A percentile compares a stretch with the other conserved stretches of the same genome.
Conservation (phyloP, 2,113 vertebrate species). For the Phrynosoma blainvillii region DNA sequence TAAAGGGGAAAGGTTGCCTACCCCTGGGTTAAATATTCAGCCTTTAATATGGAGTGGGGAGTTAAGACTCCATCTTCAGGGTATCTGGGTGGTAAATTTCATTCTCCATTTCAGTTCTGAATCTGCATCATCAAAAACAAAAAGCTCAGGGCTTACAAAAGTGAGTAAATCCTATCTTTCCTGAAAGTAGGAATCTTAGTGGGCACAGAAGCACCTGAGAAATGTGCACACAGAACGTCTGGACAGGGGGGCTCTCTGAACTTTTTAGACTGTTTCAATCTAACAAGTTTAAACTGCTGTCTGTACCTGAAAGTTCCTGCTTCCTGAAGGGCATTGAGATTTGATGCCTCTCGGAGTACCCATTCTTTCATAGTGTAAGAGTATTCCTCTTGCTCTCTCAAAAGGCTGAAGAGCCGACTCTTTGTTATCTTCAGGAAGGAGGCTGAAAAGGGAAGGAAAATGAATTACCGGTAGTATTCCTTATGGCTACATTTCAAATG, state of each 20-base stretch:
- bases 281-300: background rate
- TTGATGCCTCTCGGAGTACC: conserved; percentile 89
- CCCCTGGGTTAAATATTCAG: too few relatives aligned
- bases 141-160: too few relatives aligned
- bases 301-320: conserved; percentile 93
- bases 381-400: conserved; percentile 80
- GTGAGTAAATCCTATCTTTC: too few relatives aligned
- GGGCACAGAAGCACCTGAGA: too few relatives aligned
- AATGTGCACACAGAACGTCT: background rate
- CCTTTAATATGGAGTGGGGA: too few relatives aligned
- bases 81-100: too few relatives aligned
- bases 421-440: conserved; percentile 83
- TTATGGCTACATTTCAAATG: background rate
- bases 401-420: conserved; percentile 78
- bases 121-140: too few relatives aligned
- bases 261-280: conserved; percentile 1
- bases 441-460: conserved; percentile 71
- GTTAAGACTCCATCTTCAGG: too few relatives aligned
- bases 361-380: conserved; percentile 74
- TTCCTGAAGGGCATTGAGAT: conserved; percentile 91
- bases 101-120: too few relatives aligned
- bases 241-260: background rate
- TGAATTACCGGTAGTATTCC: background rate
- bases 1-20: too few relatives aligned
- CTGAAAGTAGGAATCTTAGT: too few relatives aligned